These are phyloP conservation scores for Tenualosa ilisha DNA, from an alignment of 2,797 vertebrate species.

Conservation along the genomic window DNA sequence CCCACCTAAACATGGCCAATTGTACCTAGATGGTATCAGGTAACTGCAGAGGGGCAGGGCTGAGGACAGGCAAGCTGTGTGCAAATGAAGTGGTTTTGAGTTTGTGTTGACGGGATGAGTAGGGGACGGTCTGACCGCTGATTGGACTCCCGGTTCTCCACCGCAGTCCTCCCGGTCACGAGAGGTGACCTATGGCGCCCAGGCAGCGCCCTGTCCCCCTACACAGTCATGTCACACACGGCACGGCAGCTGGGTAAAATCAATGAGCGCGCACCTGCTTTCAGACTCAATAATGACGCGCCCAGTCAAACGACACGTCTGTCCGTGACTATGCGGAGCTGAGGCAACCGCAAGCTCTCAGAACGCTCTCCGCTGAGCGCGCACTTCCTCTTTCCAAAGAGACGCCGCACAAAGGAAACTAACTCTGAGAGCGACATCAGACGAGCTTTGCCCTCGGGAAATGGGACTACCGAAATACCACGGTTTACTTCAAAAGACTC, in stretches of 20 bases:
- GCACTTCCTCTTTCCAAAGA: neutral
- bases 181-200: neutral
- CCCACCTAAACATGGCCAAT: neutral
- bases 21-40: neutral
- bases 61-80: neutral
- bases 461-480: constrained; percentile 43
- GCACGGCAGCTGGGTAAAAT: constrained; percentile 34
- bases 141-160: neutral
- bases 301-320: neutral
- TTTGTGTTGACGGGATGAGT: neutral
- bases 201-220: neutral
- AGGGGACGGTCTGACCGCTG: neutral
- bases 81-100: neutral
- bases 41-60: neutral
- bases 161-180: neutral
- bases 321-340: neutral
- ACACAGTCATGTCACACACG: neutral
- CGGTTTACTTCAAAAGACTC: constrained; percentile 44
- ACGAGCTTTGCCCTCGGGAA: constrained; percentile 42
- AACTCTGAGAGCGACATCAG: neutral
- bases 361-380: neutral
- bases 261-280: constrained; percentile 53
- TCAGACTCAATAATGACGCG: neutral
- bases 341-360: neutral
- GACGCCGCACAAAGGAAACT: constrained; percentile 62